Evolutionary conservation across 2,888 invertebrate species (phyloP), one percentile per base, ranked within the genome.

Genomic region (Sphaerophoria taeniata): DNA sequence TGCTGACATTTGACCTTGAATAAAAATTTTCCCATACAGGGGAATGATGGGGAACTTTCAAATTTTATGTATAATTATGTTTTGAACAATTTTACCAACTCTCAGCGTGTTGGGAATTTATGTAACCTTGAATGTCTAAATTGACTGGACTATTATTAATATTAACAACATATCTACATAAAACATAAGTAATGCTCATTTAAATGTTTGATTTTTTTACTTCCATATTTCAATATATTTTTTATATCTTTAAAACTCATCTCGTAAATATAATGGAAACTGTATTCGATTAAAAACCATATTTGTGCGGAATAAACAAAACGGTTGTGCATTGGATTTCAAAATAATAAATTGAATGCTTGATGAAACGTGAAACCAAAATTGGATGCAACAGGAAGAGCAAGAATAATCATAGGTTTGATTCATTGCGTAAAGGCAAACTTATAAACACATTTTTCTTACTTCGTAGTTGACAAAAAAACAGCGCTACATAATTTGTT

Each of bases 361-460:
- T 75, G 80, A 76, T 63, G 84, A 77, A 70, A 49, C 73, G 73
- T 63, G 84, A 77, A 70, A 49, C 73, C 84, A 65, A 51, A 87
- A 87, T 77, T 83, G 87, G 89, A 88, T 81, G 88, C 89, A 88
- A 89, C 90, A 89, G 90, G 90, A 88, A 90, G 89, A 89, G 93
- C 93, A 91, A 93, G 93, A 92, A 92, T 93, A 90, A 92, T 93
- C 88, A 93, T 93, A 93, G 93, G 93, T 93, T 90, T 91, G 92
- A 89, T 86, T 84, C 55, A 87, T 84, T 79, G 78, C 78, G 24
- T 81, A 79, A 72, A 61, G 65, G 77, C 85, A 70, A 67, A 33
- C 16, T 16, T 11, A 11, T 6, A 39, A 11, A 43, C 11, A 9
- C 4, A 43, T 7, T 81, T 56, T 69, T 76, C 78, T 67, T 53